These are phyloP conservation scores for Brevimyrus niger DNA, from an alignment of 2,113 vertebrate species.

Conservation along the genomic window DNA sequence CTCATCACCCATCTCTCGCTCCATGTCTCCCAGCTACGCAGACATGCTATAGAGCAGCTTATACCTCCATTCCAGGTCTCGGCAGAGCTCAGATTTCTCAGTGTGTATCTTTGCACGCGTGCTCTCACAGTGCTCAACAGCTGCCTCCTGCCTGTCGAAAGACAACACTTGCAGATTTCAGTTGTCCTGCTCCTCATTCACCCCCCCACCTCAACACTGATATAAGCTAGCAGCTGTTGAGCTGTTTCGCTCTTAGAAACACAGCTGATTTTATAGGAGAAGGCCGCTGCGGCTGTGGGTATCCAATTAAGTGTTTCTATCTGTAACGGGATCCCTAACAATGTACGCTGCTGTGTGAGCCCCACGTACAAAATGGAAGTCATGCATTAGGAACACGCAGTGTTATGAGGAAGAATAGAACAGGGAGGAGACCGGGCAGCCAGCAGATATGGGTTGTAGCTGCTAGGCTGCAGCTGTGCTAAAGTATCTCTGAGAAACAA, in stretches of 20 bases:
- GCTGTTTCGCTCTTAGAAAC: neutral
- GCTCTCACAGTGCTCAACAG: neutral
- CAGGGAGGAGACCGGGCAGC: neutral
- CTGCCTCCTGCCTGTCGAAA: slow-evolving; percentile 6
- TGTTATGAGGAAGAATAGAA: neutral
- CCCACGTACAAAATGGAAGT: neutral
- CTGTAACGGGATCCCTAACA: neutral
- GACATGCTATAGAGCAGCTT: neutral
- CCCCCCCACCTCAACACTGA: neutral
- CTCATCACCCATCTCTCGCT: neutral
- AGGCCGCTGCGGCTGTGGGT: neutral
- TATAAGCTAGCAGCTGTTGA: neutral
- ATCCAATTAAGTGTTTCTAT: neutral
- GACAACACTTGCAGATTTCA: neutral
- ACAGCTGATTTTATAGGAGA: neutral
- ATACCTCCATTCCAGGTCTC: neutral
- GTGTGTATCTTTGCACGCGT: neutral
- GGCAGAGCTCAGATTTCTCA: neutral
- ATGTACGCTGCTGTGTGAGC: neutral
- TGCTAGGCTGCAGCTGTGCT: neutral
- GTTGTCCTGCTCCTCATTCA: neutral
- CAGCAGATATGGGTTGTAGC: neutral
- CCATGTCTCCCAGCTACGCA: neutral
- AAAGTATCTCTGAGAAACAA: neutral
- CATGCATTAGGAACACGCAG: neutral